Evolutionary conservation across 2,113 vertebrate genomes (phyloP).

Genomic region (Cygnus buccinator): DNA sequence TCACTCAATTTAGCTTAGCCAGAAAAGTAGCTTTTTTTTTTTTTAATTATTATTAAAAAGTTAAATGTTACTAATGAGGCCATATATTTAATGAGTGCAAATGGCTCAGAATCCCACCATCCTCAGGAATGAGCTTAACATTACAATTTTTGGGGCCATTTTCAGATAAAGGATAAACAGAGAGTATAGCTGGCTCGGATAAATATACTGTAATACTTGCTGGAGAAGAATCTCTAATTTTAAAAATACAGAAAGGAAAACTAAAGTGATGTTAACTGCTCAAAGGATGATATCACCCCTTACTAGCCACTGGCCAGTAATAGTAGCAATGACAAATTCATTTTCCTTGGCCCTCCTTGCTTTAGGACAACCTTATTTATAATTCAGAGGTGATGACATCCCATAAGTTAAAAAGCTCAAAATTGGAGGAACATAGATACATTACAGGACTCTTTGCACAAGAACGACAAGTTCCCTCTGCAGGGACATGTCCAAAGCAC

Average conservation of each 20-base stretch:
- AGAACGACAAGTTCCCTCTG: slow-evolving; percentile 9
- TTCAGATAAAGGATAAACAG: slow-evolving; percentile 5
- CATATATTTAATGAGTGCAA: slow-evolving; percentile 62
- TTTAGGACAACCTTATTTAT: background rate
- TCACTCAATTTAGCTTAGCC: slow-evolving; percentile 72
- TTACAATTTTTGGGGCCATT: background rate
- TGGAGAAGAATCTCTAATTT: slow-evolving; percentile 4
- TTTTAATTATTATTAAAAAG: slow-evolving; percentile 54
- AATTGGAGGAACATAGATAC: background rate
- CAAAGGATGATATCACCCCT: background rate
- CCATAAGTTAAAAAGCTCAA: background rate
- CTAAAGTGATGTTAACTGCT: background rate
- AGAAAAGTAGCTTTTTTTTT: slow-evolving; percentile 67
- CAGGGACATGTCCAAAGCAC: background rate
- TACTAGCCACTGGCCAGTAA: background rate
- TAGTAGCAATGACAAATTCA: background rate
- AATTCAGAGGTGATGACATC: background rate
- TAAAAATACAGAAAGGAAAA: slow-evolving; percentile 31
- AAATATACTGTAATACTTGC: background rate
- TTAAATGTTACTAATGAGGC: slow-evolving; percentile 62
- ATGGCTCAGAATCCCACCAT: slow-evolving; percentile 62
- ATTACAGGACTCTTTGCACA: background rate
- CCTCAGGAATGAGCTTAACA: slow-evolving; percentile 25
- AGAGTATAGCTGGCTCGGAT: background rate
- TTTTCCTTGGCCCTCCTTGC: background rate